Percentiles rank a stretch among this genome's conserved stretches.
Evolutionary conservation across 2,888 invertebrate species (phyloP).

Genomic region (Hedychridium roseum): DNA sequence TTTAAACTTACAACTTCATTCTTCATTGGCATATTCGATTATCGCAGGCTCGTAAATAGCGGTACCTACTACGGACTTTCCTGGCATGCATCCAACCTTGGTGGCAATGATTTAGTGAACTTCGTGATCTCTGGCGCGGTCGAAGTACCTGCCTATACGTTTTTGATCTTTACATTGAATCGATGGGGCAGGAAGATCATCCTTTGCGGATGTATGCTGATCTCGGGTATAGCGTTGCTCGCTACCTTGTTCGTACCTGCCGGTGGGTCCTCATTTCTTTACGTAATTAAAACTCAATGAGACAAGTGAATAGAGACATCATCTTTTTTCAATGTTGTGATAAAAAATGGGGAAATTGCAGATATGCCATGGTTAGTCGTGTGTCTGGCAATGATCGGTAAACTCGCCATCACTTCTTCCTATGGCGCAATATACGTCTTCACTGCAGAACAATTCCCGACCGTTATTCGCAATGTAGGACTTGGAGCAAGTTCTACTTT

Average conservation of each 20-base stretch:
- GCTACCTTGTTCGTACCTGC: constrained; percentile 69
- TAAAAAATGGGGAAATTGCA: constrained; percentile 41
- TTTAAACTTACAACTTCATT: no score
- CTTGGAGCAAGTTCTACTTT: constrained; percentile 72
- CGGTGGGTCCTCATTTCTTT: constrained; percentile 56
- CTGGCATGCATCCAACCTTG: constrained; percentile 77
- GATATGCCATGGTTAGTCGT: constrained; percentile 69
- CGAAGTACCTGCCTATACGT: constrained; percentile 77
- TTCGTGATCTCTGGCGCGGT: constrained; percentile 79
- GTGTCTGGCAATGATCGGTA: constrained; percentile 74
- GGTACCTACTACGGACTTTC: constrained; percentile 82
- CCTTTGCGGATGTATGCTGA: constrained; percentile 74
- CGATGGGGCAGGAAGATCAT: constrained; percentile 75
- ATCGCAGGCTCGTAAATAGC: constrained; percentile 75
- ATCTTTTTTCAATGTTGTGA: neutral
- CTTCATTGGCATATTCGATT: constrained; percentile 4
- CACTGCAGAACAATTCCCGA: constrained; percentile 79
- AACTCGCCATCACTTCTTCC: constrained; percentile 76
- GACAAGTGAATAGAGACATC: no score
- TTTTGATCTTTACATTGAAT: constrained; percentile 73
- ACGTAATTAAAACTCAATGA: neutral
- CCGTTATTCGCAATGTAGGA: constrained; percentile 74
- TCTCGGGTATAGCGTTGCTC: constrained; percentile 70
- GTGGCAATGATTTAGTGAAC: constrained; percentile 77
- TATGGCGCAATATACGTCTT: constrained; percentile 79